phyloP scores from a whole-genome alignment of 2,888 invertebrate genomes.

The Eupithecia inturbata region DNA sequence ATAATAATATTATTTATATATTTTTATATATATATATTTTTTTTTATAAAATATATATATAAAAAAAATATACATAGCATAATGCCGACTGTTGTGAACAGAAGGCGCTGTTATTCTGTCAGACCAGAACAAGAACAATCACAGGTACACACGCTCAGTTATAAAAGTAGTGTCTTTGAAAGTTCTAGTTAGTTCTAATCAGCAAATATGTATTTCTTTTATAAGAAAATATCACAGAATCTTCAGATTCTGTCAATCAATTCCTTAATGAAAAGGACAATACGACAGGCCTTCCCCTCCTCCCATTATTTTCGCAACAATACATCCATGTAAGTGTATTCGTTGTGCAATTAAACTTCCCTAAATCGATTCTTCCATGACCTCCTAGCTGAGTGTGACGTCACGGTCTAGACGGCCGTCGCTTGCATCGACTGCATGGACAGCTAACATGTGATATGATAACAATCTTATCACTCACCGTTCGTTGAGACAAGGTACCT shows the following conservation, averaged over 20 bases:
- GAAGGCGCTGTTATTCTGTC: too few species aligned
- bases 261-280: not conserved
- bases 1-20: too few species aligned
- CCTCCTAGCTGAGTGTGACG: conserved; percentile 25
- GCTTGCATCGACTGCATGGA: conserved; percentile 8
- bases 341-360: not conserved
- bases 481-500: not conserved
- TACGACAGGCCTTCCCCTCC: not conserved
- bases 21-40: too few species aligned
- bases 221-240: too few species aligned
- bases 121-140: too few species aligned
- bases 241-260: too few species aligned
- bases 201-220: not conserved
- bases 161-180: too few species aligned
- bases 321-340: not conserved
- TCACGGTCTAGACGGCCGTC: conserved; percentile 32
- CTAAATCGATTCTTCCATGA: not conserved
- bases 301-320: not conserved
- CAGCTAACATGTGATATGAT: not conserved
- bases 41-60: too few species aligned
- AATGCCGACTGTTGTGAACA: too few species aligned
- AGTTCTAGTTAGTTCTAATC: too few species aligned
- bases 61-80: too few species aligned
- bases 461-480: not conserved
- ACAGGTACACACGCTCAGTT: too few species aligned